phyloP scores from a whole-genome alignment of 2,888 invertebrate genomes.

The Polietes domitor region DNA sequence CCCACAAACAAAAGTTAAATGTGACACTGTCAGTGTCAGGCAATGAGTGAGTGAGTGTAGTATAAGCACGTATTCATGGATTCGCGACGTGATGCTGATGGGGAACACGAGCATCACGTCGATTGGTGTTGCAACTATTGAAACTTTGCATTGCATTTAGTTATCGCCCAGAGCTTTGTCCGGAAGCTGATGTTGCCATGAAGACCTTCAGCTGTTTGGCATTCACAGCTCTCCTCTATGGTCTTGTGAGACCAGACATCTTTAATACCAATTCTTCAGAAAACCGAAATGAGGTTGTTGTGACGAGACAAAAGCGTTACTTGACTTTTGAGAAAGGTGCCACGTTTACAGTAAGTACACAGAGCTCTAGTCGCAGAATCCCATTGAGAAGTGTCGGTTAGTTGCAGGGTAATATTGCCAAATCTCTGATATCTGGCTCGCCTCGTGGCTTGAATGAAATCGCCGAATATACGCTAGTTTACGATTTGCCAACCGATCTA shows the following conservation, averaged over 20 bases:
- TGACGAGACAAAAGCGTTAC: constrained; percentile 74
- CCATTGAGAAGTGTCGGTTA: constrained; percentile 40
- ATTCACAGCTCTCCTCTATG: background rate
- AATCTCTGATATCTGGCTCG: constrained; percentile 71
- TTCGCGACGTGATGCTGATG: too few species aligned
- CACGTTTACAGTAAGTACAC: constrained; percentile 71
- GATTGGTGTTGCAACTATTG: too few species aligned
- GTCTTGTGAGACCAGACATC: background rate
- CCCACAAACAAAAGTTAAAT: too few species aligned
- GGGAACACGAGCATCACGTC: too few species aligned
- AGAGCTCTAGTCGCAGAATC: background rate
- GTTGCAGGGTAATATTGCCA: constrained; percentile 73
- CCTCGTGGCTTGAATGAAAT: constrained; percentile 75
- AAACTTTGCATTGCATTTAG: background rate
- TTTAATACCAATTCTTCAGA: background rate
- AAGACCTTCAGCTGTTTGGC: background rate
- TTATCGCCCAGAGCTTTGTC: background rate
- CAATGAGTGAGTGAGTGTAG: too few species aligned
- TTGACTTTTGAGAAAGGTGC: constrained; percentile 77
- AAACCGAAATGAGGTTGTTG: constrained; percentile 53
- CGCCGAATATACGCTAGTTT: constrained; percentile 73
- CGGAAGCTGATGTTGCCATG: background rate
- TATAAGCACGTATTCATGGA: too few species aligned
- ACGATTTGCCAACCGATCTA: constrained; percentile 73
- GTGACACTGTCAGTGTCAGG: too few species aligned